Conservation (phyloP, 1,140 invertebrate genomes). For the Teleopsis dalmanni region DNA sequence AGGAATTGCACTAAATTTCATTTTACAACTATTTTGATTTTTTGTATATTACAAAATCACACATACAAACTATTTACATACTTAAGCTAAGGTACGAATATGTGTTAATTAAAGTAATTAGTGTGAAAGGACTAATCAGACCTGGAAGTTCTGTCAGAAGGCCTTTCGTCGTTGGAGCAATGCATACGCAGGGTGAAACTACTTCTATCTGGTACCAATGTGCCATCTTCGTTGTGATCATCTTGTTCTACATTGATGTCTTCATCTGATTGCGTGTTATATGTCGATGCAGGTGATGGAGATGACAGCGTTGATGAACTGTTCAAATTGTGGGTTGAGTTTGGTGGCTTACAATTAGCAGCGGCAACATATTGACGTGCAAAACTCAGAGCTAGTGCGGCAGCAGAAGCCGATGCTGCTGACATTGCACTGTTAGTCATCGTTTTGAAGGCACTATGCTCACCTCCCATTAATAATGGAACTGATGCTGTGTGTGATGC, state of each 20-base stretch:
- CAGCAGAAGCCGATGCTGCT: conserved; percentile 44
- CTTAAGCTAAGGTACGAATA: too few relatives aligned
- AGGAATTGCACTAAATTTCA: too few relatives aligned
- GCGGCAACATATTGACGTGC: conserved; percentile 45
- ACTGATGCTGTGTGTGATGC: conserved; percentile 44
- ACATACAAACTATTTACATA: too few relatives aligned
- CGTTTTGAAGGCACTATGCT: conserved; percentile 76
- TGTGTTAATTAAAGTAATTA: too few relatives aligned
- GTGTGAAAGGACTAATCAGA: conserved; percentile 2
- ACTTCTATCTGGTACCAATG: too few relatives aligned
- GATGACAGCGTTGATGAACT: conserved; percentile 7
- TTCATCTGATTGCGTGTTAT: conserved; percentile 52
- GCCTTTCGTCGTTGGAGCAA: too few relatives aligned
- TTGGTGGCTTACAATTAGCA: neutral
- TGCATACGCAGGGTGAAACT: too few relatives aligned
- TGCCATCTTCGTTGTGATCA: conserved; percentile 24
- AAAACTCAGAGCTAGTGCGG: conserved; percentile 46
- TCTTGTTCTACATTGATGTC: conserved; percentile 71
- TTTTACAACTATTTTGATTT: too few relatives aligned
- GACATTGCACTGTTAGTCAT: conserved; percentile 48
- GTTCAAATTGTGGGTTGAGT: neutral
- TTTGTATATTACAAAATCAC: too few relatives aligned
- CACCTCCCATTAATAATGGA: conserved; percentile 66
- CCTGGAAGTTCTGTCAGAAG: neutral
- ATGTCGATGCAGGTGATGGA: conserved; percentile 8